Conservation (phyloP, 92 coral and sea anemone genomes). For the Actinernus sp. region DNA sequence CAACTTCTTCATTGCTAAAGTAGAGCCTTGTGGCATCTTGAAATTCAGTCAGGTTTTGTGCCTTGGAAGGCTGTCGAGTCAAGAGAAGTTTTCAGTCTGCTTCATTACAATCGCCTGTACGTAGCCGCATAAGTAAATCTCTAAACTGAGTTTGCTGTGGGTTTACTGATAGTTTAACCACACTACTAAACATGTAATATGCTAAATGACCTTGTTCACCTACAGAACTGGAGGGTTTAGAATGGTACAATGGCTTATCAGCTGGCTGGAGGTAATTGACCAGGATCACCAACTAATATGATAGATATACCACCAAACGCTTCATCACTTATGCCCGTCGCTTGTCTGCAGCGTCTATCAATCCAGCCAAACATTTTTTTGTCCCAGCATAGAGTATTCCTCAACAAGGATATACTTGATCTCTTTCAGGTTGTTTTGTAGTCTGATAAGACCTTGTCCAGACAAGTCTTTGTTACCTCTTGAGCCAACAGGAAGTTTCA, state of each 20-base stretch:
- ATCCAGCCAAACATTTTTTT: slow-evolving; percentile 52
- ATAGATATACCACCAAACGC: no score
- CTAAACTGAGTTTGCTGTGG: slow-evolving; percentile 32
- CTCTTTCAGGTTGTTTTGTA: slow-evolving; percentile 31
- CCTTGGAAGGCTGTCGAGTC: slow-evolving; percentile 50
- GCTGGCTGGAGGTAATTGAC: slow-evolving; percentile 45
- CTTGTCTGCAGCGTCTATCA: slow-evolving; percentile 52
- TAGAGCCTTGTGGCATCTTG: slow-evolving; percentile 56
- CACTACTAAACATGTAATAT: slow-evolving; percentile 52
- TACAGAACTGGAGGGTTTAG: slow-evolving; percentile 43
- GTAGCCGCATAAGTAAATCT: slow-evolving; percentile 32
- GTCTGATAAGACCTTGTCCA: slow-evolving; percentile 41
- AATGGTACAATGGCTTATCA: no score
- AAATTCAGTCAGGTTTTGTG: not conserved
- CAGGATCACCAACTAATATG: slow-evolving; percentile 48
- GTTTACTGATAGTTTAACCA: slow-evolving; percentile 38
- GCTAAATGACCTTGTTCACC: slow-evolving; percentile 66
- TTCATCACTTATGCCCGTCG: slow-evolving; percentile 46
- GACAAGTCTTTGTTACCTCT: slow-evolving; percentile 37
- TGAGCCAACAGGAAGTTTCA: slow-evolving; percentile 64
- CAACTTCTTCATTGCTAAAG: slow-evolving; percentile 66
- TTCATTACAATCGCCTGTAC: slow-evolving; percentile 33
- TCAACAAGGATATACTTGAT: slow-evolving; percentile 39
- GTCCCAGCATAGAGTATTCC: slow-evolving; percentile 64
- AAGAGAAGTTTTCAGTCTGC: slow-evolving; percentile 55